Percentiles rank a stretch among this genome's conserved stretches.
phyloP scores from a whole-genome alignment of 2,888 invertebrate genomes.

The Sinotaia quadrata region DNA sequence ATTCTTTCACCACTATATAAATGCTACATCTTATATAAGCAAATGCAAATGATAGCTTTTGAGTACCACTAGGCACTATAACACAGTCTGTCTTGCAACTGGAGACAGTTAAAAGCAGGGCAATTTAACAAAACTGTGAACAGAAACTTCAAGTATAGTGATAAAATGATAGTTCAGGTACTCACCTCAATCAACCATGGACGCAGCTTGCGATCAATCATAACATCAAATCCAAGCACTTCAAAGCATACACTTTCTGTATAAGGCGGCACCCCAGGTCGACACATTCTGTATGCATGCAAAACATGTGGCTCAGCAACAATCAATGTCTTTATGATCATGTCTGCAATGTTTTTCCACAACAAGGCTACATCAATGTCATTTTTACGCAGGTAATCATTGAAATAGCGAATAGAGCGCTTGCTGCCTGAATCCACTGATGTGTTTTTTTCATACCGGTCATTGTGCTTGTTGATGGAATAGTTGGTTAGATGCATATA shows the following conservation, averaged over 20 bases:
- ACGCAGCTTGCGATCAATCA: conserved; percentile 69
- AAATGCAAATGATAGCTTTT: background rate
- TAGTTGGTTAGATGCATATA: conserved; percentile 73
- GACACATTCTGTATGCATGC: conserved; percentile 72
- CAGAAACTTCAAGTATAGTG: too few species aligned
- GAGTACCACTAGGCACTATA: too few species aligned
- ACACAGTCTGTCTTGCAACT: too few species aligned
- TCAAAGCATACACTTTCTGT: conserved; percentile 72
- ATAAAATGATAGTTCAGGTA: too few species aligned
- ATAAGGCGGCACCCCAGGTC: conserved; percentile 68
- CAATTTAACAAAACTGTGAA: too few species aligned
- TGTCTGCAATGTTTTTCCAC: conserved; percentile 70
- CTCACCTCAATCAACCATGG: conserved; percentile 72
- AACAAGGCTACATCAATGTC: conserved; percentile 67
- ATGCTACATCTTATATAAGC: background rate
- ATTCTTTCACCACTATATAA: too few species aligned
- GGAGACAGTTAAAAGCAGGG: too few species aligned
- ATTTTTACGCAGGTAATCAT: conserved; percentile 67
- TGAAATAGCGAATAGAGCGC: conserved; percentile 68
- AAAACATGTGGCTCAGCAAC: conserved; percentile 70
- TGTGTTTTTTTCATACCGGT: conserved; percentile 67
- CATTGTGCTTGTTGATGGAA: conserved; percentile 72
- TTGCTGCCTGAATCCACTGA: conserved; percentile 68
- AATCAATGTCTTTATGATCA: conserved; percentile 69
- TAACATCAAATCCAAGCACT: conserved; percentile 71